phyloP scores from a whole-genome alignment of 1,140 invertebrate species.

The Micrasema longulum region DNA sequence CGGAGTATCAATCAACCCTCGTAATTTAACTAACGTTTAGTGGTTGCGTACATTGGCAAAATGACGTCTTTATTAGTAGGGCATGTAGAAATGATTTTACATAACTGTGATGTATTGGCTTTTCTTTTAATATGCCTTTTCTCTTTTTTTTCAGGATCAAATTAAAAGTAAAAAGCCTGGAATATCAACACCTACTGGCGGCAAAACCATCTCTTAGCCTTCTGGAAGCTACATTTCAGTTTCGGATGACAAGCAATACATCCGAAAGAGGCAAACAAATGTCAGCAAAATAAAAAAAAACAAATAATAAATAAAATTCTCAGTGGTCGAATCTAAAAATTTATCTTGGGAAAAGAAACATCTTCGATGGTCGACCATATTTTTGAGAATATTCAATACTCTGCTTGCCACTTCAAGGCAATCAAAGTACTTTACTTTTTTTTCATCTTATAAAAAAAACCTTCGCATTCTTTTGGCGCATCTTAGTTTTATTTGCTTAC shows the following conservation, averaged over 20 bases:
- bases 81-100: no score
- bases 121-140: neutral
- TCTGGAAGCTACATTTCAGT: neutral
- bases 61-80: no score
- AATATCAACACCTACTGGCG: neutral
- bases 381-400: conserved; percentile 64
- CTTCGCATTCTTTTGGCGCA: no score
- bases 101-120: no score
- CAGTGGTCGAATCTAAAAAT: conserved; percentile 13
- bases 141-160: conserved; percentile 37
- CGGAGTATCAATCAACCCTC: no score
- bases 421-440: conserved; percentile 68
- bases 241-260: conserved; percentile 31
- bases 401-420: conserved; percentile 68
- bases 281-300: conserved; percentile 21
- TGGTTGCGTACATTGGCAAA: no score
- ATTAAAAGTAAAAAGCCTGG: conserved; percentile 18
- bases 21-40: no score
- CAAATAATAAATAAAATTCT: neutral
- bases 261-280: conserved; percentile 12
- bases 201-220: neutral
- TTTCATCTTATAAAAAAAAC: conserved; percentile 64
- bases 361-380: conserved; percentile 63
- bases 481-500: conserved; percentile 1
- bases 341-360: conserved; percentile 1